Evolutionary conservation across 2,113 vertebrate genomes (phyloP).

Genomic region (Hystrix cristata): DNA sequence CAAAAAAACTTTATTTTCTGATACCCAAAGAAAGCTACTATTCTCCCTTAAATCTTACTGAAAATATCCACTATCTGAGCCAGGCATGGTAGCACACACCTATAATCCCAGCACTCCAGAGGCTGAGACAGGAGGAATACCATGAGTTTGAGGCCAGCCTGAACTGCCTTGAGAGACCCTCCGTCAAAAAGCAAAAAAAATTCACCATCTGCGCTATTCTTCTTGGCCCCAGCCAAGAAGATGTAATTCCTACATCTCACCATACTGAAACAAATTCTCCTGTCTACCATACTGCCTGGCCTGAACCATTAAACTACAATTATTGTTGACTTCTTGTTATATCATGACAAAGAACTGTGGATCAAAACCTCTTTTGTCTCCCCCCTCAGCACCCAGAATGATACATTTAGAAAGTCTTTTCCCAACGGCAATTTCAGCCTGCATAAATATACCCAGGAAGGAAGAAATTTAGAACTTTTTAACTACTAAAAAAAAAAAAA

Average conservation of each 20-base stretch:
- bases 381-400: neutral
- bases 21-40: neutral
- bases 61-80: conserved; percentile 37
- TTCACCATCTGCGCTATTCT: neutral
- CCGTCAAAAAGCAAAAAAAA: neutral
- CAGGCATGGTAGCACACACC: neutral
- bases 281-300: neutral
- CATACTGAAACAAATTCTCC: conserved; percentile 6
- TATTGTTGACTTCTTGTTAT: neutral
- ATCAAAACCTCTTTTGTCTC: neutral
- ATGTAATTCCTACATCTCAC: neutral
- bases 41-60: neutral
- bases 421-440: neutral
- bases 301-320: neutral
- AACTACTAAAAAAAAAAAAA: neutral
- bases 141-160: neutral
- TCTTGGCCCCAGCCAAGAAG: neutral
- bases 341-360: neutral
- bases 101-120: neutral
- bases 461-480: conserved; percentile 38
- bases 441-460: neutral
- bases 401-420: neutral
- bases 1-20: conserved; percentile 34
- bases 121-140: neutral
- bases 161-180: neutral